Percentiles rank a stretch among this genome's conserved stretches.
These are phyloP conservation scores for Tribolium madens DNA, from an alignment of 1,140 invertebrate genomes.

Conservation along the genomic window DNA sequence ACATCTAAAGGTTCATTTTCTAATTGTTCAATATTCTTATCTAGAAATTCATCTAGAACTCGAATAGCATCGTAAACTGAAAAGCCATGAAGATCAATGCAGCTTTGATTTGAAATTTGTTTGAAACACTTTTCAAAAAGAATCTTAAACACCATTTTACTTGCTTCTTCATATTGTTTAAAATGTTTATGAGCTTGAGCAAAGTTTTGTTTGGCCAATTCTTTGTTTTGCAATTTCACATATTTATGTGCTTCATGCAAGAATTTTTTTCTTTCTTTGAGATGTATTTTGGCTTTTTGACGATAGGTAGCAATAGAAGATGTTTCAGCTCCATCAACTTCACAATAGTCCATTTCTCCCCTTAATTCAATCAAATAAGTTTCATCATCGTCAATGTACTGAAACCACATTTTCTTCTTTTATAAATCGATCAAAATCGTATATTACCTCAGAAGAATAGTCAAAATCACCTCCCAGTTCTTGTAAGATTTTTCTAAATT, in stretches of 20 bases:
- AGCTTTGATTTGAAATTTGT: background rate
- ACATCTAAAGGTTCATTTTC: conserved; percentile 1
- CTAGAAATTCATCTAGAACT: background rate
- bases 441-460: background rate
- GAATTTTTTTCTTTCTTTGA: background rate
- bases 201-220: background rate
- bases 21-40: background rate
- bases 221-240: background rate
- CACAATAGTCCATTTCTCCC: background rate
- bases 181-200: background rate
- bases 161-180: background rate
- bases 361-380: background rate
- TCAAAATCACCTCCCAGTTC: conserved; percentile 58
- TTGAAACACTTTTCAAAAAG: background rate
- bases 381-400: background rate
- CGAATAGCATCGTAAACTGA: background rate
- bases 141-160: background rate
- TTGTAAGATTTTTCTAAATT: conserved; percentile 71
- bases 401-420: background rate
- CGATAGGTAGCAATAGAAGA: background rate
- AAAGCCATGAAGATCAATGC: background rate
- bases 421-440: background rate
- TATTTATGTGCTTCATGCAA: background rate
- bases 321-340: background rate
- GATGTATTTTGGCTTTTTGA: background rate